Conservation (phyloP, 2,888 invertebrate species). For the Griposia aprilina region DNA sequence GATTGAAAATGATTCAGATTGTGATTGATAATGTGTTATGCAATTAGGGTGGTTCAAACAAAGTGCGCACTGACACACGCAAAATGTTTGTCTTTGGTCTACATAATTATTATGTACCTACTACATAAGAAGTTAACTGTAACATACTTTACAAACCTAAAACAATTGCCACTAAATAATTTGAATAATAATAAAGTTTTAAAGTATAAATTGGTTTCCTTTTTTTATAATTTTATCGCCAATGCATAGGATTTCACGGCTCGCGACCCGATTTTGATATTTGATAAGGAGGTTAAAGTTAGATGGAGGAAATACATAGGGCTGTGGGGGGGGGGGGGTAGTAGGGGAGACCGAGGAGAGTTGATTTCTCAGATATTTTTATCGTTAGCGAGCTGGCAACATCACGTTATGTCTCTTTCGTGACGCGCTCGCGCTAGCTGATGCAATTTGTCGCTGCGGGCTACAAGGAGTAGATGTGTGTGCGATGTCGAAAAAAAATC, state of each 20-base stretch:
- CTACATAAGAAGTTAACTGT: neutral
- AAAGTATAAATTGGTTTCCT: neutral
- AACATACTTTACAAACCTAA: neutral
- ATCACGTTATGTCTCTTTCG: no score
- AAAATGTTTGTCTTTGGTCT: neutral
- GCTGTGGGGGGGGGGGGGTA: no score
- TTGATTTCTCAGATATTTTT: neutral
- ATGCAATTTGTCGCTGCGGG: no score
- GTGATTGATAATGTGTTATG: no score
- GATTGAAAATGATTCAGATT: no score
- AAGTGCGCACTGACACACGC: neutral
- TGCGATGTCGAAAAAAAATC: no score
- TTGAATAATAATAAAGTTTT: conserved; percentile 32
- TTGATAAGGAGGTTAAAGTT: neutral
- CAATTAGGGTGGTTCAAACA: no score
- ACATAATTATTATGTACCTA: neutral
- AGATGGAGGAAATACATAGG: neutral
- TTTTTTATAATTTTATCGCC: neutral
- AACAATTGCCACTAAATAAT: neutral
- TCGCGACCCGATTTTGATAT: neutral
- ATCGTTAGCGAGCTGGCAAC: no score
- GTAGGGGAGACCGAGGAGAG: neutral
- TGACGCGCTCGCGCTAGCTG: no score
- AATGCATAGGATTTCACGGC: neutral
- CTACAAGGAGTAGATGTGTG: no score